Conservation (phyloP, 2,113 vertebrate genomes). For the Laticauda colubrina region DNA sequence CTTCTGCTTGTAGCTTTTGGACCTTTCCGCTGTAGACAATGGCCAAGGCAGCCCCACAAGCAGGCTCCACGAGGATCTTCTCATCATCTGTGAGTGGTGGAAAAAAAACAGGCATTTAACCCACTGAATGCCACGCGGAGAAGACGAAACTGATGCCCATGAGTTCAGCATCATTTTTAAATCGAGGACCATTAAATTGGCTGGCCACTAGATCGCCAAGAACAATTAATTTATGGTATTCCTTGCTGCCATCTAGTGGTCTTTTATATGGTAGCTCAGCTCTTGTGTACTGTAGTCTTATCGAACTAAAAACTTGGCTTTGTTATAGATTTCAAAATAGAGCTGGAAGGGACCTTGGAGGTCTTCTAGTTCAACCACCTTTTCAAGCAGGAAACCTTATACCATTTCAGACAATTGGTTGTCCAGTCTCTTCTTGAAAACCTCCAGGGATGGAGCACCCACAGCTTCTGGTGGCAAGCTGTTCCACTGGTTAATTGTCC, state of each 20-base stretch:
- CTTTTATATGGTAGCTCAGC: not conserved
- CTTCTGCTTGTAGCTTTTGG: constrained; percentile 69
- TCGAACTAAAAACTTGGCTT: not conserved
- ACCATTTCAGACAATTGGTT: no score
- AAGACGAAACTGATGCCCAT: not conserved
- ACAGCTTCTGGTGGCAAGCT: no score
- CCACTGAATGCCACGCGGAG: no score
- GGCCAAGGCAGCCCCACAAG: constrained; percentile 81
- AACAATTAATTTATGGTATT: not conserved
- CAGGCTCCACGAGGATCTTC: constrained; percentile 85
- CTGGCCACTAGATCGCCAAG: not conserved
- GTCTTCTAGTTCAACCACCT: no score
- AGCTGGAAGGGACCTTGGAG: no score
- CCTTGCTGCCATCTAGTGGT: not conserved
- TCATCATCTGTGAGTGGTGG: constrained; percentile 75
- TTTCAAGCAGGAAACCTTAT: no score
- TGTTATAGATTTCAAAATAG: no score
- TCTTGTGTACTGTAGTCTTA: no score
- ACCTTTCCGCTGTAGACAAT: constrained; percentile 75
- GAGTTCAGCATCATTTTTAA: not conserved
- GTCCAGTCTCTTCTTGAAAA: no score
- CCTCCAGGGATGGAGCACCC: no score
- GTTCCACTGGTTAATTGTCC: no score
- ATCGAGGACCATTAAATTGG: not conserved
- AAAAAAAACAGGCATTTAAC: not conserved